Base-by-base conservation (phyloP, 1,140 invertebrate species). In the Ctenoplectra terminalis region DNA sequence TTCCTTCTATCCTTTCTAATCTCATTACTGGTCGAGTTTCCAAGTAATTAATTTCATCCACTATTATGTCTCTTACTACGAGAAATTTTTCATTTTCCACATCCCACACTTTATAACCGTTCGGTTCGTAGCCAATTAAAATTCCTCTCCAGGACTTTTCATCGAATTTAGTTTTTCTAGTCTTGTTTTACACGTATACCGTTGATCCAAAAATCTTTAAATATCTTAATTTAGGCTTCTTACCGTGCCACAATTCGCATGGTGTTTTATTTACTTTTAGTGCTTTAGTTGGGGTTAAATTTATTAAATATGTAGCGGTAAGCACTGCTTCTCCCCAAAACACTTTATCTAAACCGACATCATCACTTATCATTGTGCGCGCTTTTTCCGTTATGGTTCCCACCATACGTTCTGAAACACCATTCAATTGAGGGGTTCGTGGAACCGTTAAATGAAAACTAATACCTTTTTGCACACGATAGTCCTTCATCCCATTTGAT, bases 111-210 rank as follows among this genome's bases (percentile, higher is more conserved):
- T 81, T 88, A 2, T 64, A 85, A 92, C 94, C 93, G 88, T 92
- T 90, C 86, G 92, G 90, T 26, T 92, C 89, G 90, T 94, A 90
- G 81, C 90, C 90, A 63, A 95, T 63, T 73, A 91, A 52, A 34
- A 94, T 94, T 79, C 93, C 94, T 82, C 83, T 89, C 81, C 92
- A 93, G 23, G 94, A 92, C 54, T 77, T 82, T 56, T n/a, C n/a
- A n/a, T n/a, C n/a, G n/a, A n/a, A n/a, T n/a, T n/a, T n/a, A n/a
- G n/a, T n/a, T n/a, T n/a, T 23, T n/a, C 34, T 70, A 37, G 58
- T 58, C 23, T 52, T 52, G 8, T 52, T 52, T 4, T 52, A 20
- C 20, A 52, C 50, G 23, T 52, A 52, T 73, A 72, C 74, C 64
- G 60, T 20, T 37, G 52, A 82, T 75, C 50, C 0, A 34, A 66